These are phyloP conservation scores for Cynaeus angustus DNA, from an alignment of 2,888 invertebrate species.

Conservation along the genomic window DNA sequence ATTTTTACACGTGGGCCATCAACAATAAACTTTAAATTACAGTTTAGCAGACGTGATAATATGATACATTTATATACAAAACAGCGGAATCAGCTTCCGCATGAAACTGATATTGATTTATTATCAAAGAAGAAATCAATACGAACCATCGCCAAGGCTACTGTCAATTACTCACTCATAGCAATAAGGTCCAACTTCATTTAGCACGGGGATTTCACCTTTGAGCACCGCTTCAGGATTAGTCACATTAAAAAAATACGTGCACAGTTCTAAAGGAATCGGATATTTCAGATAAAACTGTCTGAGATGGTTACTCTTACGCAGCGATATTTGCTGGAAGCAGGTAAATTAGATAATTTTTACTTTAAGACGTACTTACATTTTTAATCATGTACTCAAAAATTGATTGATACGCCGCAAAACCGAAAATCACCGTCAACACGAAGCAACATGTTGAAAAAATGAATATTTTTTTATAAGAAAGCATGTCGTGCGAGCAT, in stretches of 20 bases:
- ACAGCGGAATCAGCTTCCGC: too few species aligned
- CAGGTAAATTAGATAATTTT: neutral
- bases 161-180: conserved; percentile 68
- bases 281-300: conserved; percentile 69
- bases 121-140: neutral
- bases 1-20: too few species aligned
- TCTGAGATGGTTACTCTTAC: conserved; percentile 59
- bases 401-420: conserved; percentile 77
- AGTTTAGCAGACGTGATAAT: too few species aligned
- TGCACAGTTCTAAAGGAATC: conserved; percentile 69
- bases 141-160: neutral
- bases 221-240: conserved; percentile 71
- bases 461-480: conserved; percentile 33
- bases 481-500: conserved; percentile 25
- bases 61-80: too few species aligned
- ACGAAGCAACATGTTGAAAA: conserved; percentile 56
- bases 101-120: too few species aligned
- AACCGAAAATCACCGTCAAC: conserved; percentile 80
- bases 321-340: conserved; percentile 63
- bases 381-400: conserved; percentile 59
- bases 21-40: too few species aligned
- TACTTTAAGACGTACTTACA: conserved; percentile 55
- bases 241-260: conserved; percentile 72
- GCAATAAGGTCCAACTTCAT: conserved; percentile 72
- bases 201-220: conserved; percentile 67